These are phyloP conservation scores for Grammomys dolichurus DNA, from an alignment of 2,113 vertebrate genomes.

Conservation along the genomic window DNA sequence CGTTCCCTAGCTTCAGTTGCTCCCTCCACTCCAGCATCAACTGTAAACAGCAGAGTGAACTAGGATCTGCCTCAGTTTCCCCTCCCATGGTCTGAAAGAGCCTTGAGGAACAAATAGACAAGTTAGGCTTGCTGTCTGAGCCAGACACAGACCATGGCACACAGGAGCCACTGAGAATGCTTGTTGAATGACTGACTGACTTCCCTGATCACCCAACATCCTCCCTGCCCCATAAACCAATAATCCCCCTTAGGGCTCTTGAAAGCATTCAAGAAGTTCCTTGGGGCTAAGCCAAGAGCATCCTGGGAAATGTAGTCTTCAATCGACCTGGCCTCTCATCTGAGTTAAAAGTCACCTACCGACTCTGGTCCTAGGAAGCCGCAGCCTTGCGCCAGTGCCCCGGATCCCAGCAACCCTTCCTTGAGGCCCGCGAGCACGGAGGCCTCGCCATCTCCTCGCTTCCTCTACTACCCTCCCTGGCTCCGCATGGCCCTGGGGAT, in stretches of 20 bases:
- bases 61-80: neutral
- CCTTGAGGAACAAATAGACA: neutral
- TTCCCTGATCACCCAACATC: neutral
- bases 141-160: neutral
- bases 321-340: neutral
- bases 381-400: neutral
- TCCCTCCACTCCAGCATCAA: neutral
- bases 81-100: neutral
- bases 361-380: neutral
- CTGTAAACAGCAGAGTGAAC: neutral
- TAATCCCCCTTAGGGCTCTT: neutral
- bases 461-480: neutral
- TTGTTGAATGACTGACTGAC: neutral
- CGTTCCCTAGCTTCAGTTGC: neutral
- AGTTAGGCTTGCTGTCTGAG: neutral
- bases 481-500: neutral
- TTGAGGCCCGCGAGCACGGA: neutral
- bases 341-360: neutral
- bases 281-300: slow-evolving; percentile 35
- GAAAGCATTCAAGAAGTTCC: neutral
- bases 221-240: neutral
- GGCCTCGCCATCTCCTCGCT: neutral
- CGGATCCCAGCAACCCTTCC: neutral
- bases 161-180: neutral
- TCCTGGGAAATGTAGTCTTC: slow-evolving; percentile 70